Evolutionary conservation across 2,888 invertebrate species (phyloP), one percentile per base, ranked within the genome.

Genomic region (Ectemnius cavifrons): DNA sequence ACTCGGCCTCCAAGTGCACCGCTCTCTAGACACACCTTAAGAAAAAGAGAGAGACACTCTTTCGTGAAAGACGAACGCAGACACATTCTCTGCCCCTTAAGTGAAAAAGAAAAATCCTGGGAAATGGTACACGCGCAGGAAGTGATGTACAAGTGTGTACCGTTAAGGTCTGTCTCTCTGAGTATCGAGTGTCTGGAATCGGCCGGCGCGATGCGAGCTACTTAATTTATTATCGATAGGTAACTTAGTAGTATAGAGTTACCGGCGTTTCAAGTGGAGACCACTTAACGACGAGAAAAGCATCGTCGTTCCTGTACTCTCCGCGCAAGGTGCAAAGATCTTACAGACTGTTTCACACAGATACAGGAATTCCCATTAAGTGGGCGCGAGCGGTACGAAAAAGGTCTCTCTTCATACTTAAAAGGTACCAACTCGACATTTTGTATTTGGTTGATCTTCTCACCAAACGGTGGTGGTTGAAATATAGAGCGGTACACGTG

Each of bases 261-360:
- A 16, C 16, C 23, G 4, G 60, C 27, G 75, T 62, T 77, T 60
- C 37, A 66, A 64, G 73, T 56, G 63, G 61, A 68, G 63, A 57
- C 79, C 69, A 80, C 82, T 82, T 69, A 73, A 71, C 78, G 67
- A 46, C 45, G 63, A 68, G 72, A 23, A 23, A 71, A 80, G 72
- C 56, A 63, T 57, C 71, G 67, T 66, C 61, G 59, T 63, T 57
- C 14, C 57, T n/a, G 6, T 14, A 2, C 23, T 2, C 52, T 6
- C 52, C n/a, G 11, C 20, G 79, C 75, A 79, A 79, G 82, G 78
- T 78, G 81, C 75, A 70, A 68, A 64, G 72, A 78, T 75, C 70
- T 23, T 73, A 69, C 63, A 67, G 37, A 11, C 37, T 8, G 28
- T 8, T 8, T 11, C 37, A 37, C 37, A 37, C 37, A 37, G 37